phyloP scores from a whole-genome alignment of 2,113 vertebrate genomes.

The Cochlearius cochlearius region DNA sequence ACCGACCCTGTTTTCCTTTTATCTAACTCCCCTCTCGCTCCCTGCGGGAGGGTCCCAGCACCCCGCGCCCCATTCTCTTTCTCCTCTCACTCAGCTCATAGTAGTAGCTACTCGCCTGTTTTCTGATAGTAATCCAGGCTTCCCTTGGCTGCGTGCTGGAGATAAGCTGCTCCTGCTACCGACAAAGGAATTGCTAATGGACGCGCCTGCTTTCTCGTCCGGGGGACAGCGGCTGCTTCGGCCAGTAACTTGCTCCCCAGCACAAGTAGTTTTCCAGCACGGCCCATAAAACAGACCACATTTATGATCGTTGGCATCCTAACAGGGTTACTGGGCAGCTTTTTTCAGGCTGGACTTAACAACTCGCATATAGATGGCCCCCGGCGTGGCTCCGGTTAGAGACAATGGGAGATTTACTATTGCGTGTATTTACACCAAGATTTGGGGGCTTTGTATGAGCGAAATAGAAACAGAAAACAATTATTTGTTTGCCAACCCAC shows the following conservation, averaged over 20 bases:
- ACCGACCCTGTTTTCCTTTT: not conserved
- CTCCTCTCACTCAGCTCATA: not conserved
- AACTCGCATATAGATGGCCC: slow-evolving; percentile 1
- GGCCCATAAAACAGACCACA: not conserved
- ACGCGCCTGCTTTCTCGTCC: not conserved
- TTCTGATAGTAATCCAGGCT: not conserved
- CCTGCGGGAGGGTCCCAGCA: not conserved
- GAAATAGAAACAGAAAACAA: slow-evolving; percentile 62
- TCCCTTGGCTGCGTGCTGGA: not conserved
- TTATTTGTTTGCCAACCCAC: slow-evolving; percentile 62
- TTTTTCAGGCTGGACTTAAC: slow-evolving; percentile 17
- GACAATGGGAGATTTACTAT: slow-evolving; percentile 60
- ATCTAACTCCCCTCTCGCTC: not conserved
- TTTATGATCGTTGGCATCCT: slow-evolving; percentile 36
- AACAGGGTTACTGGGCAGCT: slow-evolving; percentile 22
- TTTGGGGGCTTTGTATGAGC: slow-evolving; percentile 27
- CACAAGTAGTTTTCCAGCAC: not conserved
- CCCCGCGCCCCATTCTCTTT: not conserved
- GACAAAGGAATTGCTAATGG: slow-evolving; percentile 43
- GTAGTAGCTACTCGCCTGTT: not conserved
- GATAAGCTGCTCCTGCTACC: slow-evolving; percentile 20
- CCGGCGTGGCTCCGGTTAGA: not conserved
- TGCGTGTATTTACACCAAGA: slow-evolving; percentile 7
- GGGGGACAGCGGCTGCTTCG: not conserved
- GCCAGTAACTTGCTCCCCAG: not conserved